Percentiles rank a stretch among this genome's conserved stretches.
Evolutionary conservation across 2,888 invertebrate genomes (phyloP).

Genomic region (Galerucella pusilla): DNA sequence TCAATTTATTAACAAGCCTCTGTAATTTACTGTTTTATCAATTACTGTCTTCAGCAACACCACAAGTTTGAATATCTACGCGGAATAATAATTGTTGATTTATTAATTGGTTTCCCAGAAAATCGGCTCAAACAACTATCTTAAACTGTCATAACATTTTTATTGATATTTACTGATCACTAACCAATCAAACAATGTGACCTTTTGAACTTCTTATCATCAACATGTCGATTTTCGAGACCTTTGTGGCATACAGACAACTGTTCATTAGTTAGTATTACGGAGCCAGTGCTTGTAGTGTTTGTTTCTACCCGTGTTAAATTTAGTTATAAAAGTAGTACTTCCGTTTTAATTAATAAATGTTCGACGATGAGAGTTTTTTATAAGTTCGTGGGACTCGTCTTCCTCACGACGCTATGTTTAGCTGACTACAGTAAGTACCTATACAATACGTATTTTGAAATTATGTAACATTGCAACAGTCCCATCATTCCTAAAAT

Average conservation of each 20-base stretch:
- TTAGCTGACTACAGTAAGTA: constrained; percentile 41
- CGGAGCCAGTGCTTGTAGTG: constrained; percentile 32
- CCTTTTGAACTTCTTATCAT: constrained; percentile 52
- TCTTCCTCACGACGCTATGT: constrained; percentile 28
- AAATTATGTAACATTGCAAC: neutral
- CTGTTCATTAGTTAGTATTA: constrained; percentile 38
- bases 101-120: constrained; percentile 34
- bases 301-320: constrained; percentile 28
- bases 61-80: constrained; percentile 13
- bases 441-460: neutral
- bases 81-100: neutral
- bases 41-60: neutral
- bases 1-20: neutral
- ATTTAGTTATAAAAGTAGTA: constrained; percentile 29
- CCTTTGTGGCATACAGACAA: constrained; percentile 39
- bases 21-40: neutral
- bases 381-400: constrained; percentile 32
- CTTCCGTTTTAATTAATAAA: constrained; percentile 28
- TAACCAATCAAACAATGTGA: constrained; percentile 47
- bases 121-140: constrained; percentile 30
- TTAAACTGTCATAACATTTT: constrained; percentile 32
- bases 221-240: constrained; percentile 48
- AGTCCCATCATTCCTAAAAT: neutral
- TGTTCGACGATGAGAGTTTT: constrained; percentile 38
- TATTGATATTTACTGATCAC: constrained; percentile 36